phyloP scores from a whole-genome alignment of 2,888 invertebrate genomes.

The Rhagonycha lutea region DNA sequence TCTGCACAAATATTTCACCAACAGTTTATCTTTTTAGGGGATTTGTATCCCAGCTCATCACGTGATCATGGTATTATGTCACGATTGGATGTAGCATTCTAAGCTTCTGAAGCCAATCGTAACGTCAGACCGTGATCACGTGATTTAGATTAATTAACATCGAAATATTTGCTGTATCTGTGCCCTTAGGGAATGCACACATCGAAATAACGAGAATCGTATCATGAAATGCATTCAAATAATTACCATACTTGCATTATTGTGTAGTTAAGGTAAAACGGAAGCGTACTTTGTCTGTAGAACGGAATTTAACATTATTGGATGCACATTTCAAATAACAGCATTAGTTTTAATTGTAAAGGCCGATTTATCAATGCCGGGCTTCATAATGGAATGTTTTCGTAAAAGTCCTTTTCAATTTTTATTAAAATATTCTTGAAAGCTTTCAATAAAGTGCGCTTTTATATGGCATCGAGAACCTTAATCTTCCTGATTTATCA shows the following conservation, averaged over 20 bases:
- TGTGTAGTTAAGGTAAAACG: background rate
- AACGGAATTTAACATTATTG: background rate
- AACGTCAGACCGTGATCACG: too few species aligned
- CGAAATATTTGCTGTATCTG: too few species aligned
- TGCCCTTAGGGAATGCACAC: too few species aligned
- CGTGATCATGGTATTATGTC: too few species aligned
- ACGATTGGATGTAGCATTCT: too few species aligned
- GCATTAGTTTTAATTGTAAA: background rate
- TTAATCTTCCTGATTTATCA: background rate
- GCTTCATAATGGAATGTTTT: background rate
- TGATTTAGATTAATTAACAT: too few species aligned
- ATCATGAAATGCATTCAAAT: background rate
- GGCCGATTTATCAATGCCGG: background rate
- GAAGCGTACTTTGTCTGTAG: too few species aligned
- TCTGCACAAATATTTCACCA: too few species aligned
- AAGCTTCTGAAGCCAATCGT: too few species aligned
- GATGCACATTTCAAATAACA: background rate
- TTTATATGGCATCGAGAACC: background rate
- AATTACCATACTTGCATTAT: background rate
- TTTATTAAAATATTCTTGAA: background rate
- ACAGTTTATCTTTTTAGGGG: too few species aligned
- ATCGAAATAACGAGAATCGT: background rate
- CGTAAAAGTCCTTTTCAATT: background rate
- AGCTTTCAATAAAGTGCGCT: background rate
- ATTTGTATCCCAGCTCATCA: too few species aligned